Base-by-base conservation (phyloP, 2,888 invertebrate genomes). In the Zygaena filipendulae region DNA sequence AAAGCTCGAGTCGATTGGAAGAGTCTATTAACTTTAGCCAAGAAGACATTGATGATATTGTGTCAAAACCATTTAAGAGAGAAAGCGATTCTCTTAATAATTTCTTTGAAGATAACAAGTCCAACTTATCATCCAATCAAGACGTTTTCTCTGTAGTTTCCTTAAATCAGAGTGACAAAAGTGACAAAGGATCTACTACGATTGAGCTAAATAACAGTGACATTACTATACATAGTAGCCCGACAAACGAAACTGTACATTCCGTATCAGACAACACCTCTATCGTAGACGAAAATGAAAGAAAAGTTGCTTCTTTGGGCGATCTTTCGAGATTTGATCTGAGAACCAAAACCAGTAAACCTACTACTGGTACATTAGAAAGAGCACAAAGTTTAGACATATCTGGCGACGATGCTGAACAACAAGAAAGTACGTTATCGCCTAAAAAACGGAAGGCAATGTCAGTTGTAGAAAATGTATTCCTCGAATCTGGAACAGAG, bases 341-440 rank as follows among this genome's bases (percentile, higher is more conserved):
- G 6, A 59, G 71, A 44, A 40, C 74, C 20, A 77, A 71, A 38
- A 52, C 70, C 11, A 79, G 56, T 39, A 71, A 77, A 34, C 74
- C 80, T 5, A 57, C 81, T 3, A 67, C 81, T 3, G 85, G 86
- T 3, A 87, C 86, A 6, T 59, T 88, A 29, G 91, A 92, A 64
- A 77, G 91, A 38, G 91, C 92, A 1, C 90, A 91, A 53, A 91
- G 91, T 46, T 68, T 92, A 22, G 92, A 92, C 40, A 87, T 90
- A 59, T 87, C 87, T 25, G 71, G 70, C 3, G 81, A 81, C 35
- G 81, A 80, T 39, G 59, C 52, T n/a, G 80, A 79, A 44, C 64
- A 62, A 24, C 60, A 61, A 32, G 79, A 80, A 43, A 72, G 53
- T 27, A 53, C 70, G 21, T 48, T 80, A 12, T 71, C 79, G 1